Conservation (phyloP, 2,888 invertebrate species). For the Anodontia alba region DNA sequence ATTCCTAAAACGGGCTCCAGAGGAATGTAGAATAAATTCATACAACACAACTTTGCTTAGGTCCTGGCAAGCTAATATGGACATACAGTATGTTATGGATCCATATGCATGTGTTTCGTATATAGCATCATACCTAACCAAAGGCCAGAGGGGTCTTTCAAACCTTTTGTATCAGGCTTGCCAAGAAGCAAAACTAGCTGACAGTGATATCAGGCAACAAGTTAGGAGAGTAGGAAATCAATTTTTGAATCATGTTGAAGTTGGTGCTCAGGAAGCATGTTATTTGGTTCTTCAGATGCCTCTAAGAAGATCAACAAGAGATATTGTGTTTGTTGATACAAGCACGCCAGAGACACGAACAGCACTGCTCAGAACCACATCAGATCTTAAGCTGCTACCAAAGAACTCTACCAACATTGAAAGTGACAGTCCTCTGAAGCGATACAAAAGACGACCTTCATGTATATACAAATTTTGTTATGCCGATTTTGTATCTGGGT, state of each 20-base stretch:
- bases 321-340: constrained; percentile 64
- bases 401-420: constrained; percentile 44
- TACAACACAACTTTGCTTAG: constrained; percentile 33
- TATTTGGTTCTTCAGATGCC: constrained; percentile 68
- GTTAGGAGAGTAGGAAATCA: constrained; percentile 51
- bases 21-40: constrained; percentile 31
- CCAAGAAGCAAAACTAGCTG: constrained; percentile 33
- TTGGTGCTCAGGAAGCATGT: constrained; percentile 74
- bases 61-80: constrained; percentile 48
- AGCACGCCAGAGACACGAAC: constrained; percentile 47
- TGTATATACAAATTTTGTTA: constrained; percentile 36
- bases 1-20: constrained; percentile 19
- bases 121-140: constrained; percentile 65
- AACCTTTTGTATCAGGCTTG: constrained; percentile 42
- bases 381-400: constrained; percentile 52
- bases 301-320: constrained; percentile 52
- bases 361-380: constrained; percentile 70
- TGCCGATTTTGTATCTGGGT: constrained; percentile 55
- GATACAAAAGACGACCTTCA: constrained; percentile 52
- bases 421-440: constrained; percentile 40
- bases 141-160: constrained; percentile 49
- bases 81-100: constrained; percentile 49
- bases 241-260: constrained; percentile 62
- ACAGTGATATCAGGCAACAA: constrained; percentile 49
- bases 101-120: constrained; percentile 62